Evolutionary conservation across 1,140 invertebrate species (phyloP).

Genomic region (Manduca sexta): DNA sequence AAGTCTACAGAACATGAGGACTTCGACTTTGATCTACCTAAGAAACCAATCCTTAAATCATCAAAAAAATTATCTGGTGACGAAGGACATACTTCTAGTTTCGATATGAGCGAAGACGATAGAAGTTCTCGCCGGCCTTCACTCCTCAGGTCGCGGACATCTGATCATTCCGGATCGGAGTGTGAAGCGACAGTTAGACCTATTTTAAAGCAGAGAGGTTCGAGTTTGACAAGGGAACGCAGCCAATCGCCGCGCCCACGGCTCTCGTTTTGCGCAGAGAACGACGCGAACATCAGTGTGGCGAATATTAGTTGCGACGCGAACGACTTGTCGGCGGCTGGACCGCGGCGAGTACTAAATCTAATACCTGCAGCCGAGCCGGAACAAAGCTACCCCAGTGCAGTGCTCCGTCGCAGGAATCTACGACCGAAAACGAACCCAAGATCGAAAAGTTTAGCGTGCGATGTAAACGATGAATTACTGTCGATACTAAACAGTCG

Average conservation of each 20-base stretch:
- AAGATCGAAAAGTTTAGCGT: slow-evolving; percentile 63
- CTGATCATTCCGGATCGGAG: slow-evolving; percentile 69
- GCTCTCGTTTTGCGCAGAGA: slow-evolving; percentile 74
- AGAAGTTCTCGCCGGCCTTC: slow-evolving; percentile 67
- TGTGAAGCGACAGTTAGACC: slow-evolving; percentile 70
- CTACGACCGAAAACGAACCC: slow-evolving; percentile 58
- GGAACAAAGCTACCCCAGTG: slow-evolving; percentile 56
- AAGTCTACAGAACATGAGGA: slow-evolving; percentile 88
- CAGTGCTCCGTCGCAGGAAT: slow-evolving; percentile 66
- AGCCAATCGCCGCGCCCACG: slow-evolving; percentile 73
- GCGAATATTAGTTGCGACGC: slow-evolving; percentile 60
- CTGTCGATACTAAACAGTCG: slow-evolving; percentile 64
- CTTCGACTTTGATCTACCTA: slow-evolving; percentile 78
- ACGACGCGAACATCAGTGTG: slow-evolving; percentile 56
- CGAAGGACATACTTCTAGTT: slow-evolving; percentile 69
- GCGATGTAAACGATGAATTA: slow-evolving; percentile 67
- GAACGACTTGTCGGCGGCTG: slow-evolving; percentile 58
- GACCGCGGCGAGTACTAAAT: slow-evolving; percentile 56
- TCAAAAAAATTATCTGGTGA: slow-evolving; percentile 77
- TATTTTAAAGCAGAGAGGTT: slow-evolving; percentile 74
- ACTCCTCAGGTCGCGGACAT: slow-evolving; percentile 60
- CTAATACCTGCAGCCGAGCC: slow-evolving; percentile 32
- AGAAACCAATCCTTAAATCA: slow-evolving; percentile 86
- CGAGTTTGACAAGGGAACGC: slow-evolving; percentile 71
- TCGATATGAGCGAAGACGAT: slow-evolving; percentile 72